These are phyloP conservation scores for Acropternis orthonyx DNA, from an alignment of 2,797 vertebrate genomes.

Conservation along the genomic window DNA sequence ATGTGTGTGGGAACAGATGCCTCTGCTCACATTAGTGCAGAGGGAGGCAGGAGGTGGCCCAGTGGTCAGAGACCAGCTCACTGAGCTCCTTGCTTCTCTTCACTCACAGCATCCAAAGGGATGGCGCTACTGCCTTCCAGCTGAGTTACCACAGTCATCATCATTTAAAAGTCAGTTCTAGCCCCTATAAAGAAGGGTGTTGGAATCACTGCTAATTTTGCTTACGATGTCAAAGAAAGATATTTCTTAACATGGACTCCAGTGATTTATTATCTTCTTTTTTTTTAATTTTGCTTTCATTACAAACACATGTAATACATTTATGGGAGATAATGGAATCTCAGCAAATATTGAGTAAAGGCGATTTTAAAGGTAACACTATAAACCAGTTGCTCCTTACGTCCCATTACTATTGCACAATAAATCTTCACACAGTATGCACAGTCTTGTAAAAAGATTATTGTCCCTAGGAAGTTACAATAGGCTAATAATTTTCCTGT, in stretches of 20 bases:
- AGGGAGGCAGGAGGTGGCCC: not conserved
- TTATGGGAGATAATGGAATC: not conserved
- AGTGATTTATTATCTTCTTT: not conserved
- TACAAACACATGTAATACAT: not conserved
- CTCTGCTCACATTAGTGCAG: fast-evolving
- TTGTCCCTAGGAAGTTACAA: slow-evolving; percentile 17
- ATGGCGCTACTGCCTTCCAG: not conserved
- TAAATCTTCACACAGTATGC: slow-evolving; percentile 16
- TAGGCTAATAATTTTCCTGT: slow-evolving; percentile 32
- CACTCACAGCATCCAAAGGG: not conserved
- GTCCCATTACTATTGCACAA: not conserved
- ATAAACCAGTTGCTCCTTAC: not conserved
- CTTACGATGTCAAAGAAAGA: not conserved
- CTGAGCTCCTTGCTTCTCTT: not conserved
- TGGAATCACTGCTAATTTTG: not conserved
- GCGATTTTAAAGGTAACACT: slow-evolving; percentile 30
- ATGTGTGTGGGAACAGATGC: not conserved
- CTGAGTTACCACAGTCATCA: not conserved
- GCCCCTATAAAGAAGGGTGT: not conserved
- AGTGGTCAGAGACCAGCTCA: fast-evolving
- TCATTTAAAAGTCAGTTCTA: not conserved
- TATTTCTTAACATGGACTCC: not conserved
- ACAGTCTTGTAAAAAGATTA: slow-evolving; percentile 15
- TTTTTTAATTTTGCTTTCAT: not conserved
- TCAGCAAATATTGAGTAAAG: not conserved